Base-by-base conservation (phyloP, 2,797 vertebrate genomes). In the Anableps anableps region DNA sequence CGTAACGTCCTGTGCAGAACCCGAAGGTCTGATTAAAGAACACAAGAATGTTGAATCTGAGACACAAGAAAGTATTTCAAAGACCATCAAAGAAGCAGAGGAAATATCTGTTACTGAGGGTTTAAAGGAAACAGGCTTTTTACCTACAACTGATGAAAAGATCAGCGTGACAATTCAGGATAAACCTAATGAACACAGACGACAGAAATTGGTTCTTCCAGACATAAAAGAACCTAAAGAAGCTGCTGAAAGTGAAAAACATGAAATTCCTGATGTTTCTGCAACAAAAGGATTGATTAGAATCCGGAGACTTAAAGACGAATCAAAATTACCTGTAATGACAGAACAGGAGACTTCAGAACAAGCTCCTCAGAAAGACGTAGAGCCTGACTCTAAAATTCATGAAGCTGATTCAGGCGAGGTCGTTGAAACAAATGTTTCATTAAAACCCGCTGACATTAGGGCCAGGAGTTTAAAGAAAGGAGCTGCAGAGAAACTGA, bases 101-200 rank as follows among this genome's bases (percentile, higher is more conserved):
- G 16, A 84, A 36, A 29, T 62, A 82, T 90, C 91, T 93, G 92
- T 93, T 89, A 90, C 90, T 94, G 80, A 91, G 17, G 88, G 89
- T 85, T 91, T 85, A 34, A 83, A 85, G 50, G 76, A 45, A 55
- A n/a, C 1, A 14, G 78, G 19, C 43, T 2, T 48, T 34, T 17
- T 45, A 0, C 47, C 48, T 17, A 75, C 81, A 86, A 55, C 26
- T 36, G 64, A 80, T 80, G 62, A 66, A 64, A 75, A 34, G 1
- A 1, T 68, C 3, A 2, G 23, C 10, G n/a, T 4, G 38, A 60
- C n/a, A 41, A 50, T 74, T 77, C 48, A 79, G 38, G 55, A 55
- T 53, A 68, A 79, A 72, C 4, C 21, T 23, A n/a, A 3, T 4
- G 19, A 80, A 48, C 38, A 64, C 38, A 16, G 45, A 78, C 4